Percentiles rank a stretch among this genome's conserved stretches.
These are phyloP conservation scores for Troides helena DNA, from an alignment of 2,888 invertebrate species.

Conservation along the genomic window DNA sequence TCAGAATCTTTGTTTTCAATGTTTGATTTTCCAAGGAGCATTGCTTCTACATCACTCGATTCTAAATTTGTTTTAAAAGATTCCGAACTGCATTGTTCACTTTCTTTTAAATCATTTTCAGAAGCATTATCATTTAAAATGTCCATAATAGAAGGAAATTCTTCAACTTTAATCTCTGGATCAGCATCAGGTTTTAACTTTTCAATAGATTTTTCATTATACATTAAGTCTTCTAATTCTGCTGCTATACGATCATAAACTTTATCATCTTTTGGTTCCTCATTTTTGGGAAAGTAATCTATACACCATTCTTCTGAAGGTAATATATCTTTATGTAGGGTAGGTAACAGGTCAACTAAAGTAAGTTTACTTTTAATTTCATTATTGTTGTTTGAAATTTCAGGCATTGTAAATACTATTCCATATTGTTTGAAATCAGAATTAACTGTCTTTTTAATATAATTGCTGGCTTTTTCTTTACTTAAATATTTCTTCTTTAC, in stretches of 20 bases:
- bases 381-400: constrained; percentile 39
- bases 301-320: constrained; percentile 72
- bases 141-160: constrained; percentile 76
- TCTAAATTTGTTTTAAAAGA: constrained; percentile 59
- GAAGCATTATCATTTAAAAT: constrained; percentile 59
- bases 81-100: constrained; percentile 49
- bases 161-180: constrained; percentile 53
- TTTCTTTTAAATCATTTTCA: constrained; percentile 48
- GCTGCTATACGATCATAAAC: constrained; percentile 77
- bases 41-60: constrained; percentile 73
- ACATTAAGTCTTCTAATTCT: constrained; percentile 74
- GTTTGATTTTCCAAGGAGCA: constrained; percentile 63
- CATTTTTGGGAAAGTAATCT: constrained; percentile 67
- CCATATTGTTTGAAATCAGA: constrained; percentile 59
- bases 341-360: constrained; percentile 57
- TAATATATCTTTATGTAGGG: constrained; percentile 56
- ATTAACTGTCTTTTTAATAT: constrained; percentile 38
- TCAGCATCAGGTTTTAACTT: constrained; percentile 38
- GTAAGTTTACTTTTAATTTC: constrained; percentile 51
- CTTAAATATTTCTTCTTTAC: constrained; percentile 38
- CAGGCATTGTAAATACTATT: constrained; percentile 62
- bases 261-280: constrained; percentile 70
- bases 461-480: constrained; percentile 48
- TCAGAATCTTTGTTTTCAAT: constrained; percentile 39
- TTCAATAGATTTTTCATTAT: constrained; percentile 57